A percentile compares a stretch with the other conserved stretches of the same genome.
phyloP scores from a whole-genome alignment of 2,797 vertebrate species.

The Urophycis tenuis region DNA sequence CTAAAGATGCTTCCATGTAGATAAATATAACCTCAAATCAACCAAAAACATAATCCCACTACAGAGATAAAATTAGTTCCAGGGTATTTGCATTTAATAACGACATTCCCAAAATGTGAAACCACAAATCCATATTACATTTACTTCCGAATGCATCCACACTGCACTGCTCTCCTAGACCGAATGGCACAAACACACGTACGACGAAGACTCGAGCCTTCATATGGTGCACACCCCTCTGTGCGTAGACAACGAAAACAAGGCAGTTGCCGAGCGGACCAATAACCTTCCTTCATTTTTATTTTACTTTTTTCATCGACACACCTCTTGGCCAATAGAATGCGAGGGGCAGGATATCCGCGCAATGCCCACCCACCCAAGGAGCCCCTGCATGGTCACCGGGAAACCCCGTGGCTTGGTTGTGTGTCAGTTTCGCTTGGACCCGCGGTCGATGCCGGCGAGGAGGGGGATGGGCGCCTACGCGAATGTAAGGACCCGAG shows the following conservation, averaged over 20 bases:
- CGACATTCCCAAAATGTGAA: slow-evolving; percentile 47
- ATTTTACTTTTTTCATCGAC: slow-evolving; percentile 35
- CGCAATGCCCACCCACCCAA: slow-evolving; percentile 50
- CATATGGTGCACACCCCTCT: slow-evolving; percentile 46
- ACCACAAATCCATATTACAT: slow-evolving; percentile 49
- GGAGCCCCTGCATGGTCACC: slow-evolving; percentile 81
- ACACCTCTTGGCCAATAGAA: slow-evolving; percentile 39
- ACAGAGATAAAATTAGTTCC: slow-evolving; percentile 59
- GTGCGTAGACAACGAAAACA: slow-evolving; percentile 33
- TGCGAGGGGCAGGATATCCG: slow-evolving; percentile 34
- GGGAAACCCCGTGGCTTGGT: slow-evolving; percentile 89
- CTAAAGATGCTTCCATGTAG: slow-evolving; percentile 51
- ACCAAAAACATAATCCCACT: slow-evolving; percentile 50
- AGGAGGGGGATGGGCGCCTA: slow-evolving; percentile 84
- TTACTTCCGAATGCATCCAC: slow-evolving; percentile 50
- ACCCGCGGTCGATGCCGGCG: slow-evolving; percentile 81
- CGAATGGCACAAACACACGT: slow-evolving; percentile 41
- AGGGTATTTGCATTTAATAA: slow-evolving; percentile 55
- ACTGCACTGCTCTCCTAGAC: slow-evolving; percentile 32
- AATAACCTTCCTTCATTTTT: slow-evolving; percentile 24
- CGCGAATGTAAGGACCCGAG: slow-evolving; percentile 73
- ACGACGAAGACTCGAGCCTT: slow-evolving; percentile 40
- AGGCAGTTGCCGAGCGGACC: slow-evolving; percentile 29
- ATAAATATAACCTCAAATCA: slow-evolving; percentile 46
- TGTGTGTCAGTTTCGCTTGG: slow-evolving; percentile 85